Evolutionary conservation across 37 sponge, comb jelly and placozoan genomes (phyloP), one percentile per base, ranked within the genome.

Genomic region (Cladorhizidae sp.): DNA sequence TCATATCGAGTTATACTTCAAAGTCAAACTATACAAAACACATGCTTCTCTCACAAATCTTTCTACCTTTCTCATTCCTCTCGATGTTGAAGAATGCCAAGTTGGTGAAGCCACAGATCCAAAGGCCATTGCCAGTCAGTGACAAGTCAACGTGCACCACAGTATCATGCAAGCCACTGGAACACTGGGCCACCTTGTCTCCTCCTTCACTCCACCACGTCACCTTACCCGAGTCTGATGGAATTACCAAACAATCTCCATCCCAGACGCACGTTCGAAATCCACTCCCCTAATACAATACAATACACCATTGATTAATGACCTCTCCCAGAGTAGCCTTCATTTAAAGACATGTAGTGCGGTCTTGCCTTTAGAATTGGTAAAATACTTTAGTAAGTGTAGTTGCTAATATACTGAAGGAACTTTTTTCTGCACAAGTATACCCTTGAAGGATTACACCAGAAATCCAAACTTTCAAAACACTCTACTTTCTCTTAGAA

Each of bases 251-350:
- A 21, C 55, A 17, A 9, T 76, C 83, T 14, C 64, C 74, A 63
- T 90, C 91, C 91, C 91, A 90, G 32, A 77, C 77, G 82, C 86
- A 90, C 3, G 86, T 71, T 17, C 91, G 43, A 22, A 73, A 68
- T 7, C 69, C 76, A 36, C 39, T 54, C 22, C 86, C 91, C 91
- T 90, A 9, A 11, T 18, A 28, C 22, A n/a, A n/a, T n/a, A n/a
- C n/a, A n/a, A n/a, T n/a, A n/a, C n/a, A n/a, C n/a, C n/a, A n/a
- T n/a, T n/a, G n/a, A n/a, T n/a, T n/a, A n/a, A n/a, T n/a, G n/a
- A n/a, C n/a, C n/a, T n/a, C n/a, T n/a, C n/a, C n/a, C n/a, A n/a
- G n/a, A n/a, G n/a, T n/a, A n/a, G n/a, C n/a, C n/a, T n/a, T n/a
- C n/a, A n/a, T n/a, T n/a, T n/a, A n/a, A n/a, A n/a, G n/a, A n/a